phyloP scores from a whole-genome alignment of 2,888 invertebrate genomes.

The Agriopis marginaria region DNA sequence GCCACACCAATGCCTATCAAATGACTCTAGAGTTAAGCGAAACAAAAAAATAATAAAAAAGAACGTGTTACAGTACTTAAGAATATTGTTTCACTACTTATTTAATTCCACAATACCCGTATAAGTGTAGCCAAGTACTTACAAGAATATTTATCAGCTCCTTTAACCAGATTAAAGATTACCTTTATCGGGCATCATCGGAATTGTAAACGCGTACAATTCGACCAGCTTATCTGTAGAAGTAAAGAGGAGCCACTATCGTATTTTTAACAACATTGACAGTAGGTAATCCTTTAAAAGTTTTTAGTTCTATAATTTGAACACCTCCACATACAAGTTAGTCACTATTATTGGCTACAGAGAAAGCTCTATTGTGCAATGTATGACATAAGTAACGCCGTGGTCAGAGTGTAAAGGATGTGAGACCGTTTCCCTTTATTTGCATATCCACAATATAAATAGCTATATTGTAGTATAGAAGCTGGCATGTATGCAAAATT shows the following conservation, averaged over 20 bases:
- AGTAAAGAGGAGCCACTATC: not conserved
- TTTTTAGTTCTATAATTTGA: constrained; percentile 1
- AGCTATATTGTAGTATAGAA: not conserved
- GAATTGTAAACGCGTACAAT: constrained; percentile 7
- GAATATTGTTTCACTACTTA: not conserved
- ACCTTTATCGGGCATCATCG: constrained; percentile 26
- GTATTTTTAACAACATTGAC: not conserved
- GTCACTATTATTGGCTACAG: constrained; percentile 16
- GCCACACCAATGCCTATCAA: no score
- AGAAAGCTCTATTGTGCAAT: constrained; percentile 46
- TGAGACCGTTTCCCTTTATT: constrained; percentile 33
- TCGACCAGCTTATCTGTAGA: not conserved
- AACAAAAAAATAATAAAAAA: no score
- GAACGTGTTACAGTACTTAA: no score
- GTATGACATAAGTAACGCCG: constrained; percentile 34
- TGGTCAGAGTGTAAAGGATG: constrained; percentile 29
- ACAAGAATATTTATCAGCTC: constrained; percentile 22
- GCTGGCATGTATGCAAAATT: not conserved
- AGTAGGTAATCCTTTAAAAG: not conserved
- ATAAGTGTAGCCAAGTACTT: not conserved
- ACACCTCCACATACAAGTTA: not conserved
- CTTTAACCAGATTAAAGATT: constrained; percentile 30
- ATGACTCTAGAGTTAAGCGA: no score
- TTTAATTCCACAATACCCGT: not conserved
- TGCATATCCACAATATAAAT: constrained; percentile 9